Conservation (phyloP, 2,113 vertebrate species). For the Mola mola region DNA sequence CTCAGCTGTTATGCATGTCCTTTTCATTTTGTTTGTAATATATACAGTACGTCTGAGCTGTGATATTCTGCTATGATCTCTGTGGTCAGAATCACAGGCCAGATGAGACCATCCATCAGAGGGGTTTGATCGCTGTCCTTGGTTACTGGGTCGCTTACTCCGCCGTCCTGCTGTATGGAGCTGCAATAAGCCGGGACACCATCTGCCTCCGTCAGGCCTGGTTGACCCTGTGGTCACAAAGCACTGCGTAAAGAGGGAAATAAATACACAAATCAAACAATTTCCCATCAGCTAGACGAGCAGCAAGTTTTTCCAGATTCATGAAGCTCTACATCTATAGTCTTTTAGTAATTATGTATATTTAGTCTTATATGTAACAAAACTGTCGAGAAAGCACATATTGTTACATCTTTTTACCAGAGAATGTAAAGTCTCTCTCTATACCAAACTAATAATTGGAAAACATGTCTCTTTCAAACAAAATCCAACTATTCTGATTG, state of each 20-base stretch:
- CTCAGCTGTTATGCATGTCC: conserved; percentile 16
- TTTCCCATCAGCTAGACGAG: background rate
- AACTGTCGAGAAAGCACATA: too few species aligned
- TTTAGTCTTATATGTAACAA: too few species aligned
- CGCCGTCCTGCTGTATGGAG: conserved; percentile 14
- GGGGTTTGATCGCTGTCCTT: conserved; percentile 12
- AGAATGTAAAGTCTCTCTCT: too few species aligned
- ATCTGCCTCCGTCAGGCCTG: conserved; percentile 50
- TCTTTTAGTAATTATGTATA: too few species aligned
- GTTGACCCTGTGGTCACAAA: too few species aligned
- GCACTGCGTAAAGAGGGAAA: conserved; percentile 2
- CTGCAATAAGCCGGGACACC: conserved; percentile 24
- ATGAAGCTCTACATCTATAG: too few species aligned
- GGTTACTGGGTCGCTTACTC: conserved; percentile 19
- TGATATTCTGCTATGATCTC: conserved; percentile 12
- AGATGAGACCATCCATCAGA: conserved; percentile 39
- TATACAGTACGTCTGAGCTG: background rate
- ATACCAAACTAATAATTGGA: too few species aligned
- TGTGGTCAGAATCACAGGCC: background rate
- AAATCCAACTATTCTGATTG: too few species aligned
- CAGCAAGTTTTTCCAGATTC: too few species aligned
- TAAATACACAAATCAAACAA: background rate
- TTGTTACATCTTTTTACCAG: too few species aligned
- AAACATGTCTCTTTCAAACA: too few species aligned
- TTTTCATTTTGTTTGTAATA: background rate